A percentile compares a stretch with the other conserved stretches of the same genome.
phyloP scores from a whole-genome alignment of 2,888 invertebrate genomes.

The Caenorhabditis imperialis region DNA sequence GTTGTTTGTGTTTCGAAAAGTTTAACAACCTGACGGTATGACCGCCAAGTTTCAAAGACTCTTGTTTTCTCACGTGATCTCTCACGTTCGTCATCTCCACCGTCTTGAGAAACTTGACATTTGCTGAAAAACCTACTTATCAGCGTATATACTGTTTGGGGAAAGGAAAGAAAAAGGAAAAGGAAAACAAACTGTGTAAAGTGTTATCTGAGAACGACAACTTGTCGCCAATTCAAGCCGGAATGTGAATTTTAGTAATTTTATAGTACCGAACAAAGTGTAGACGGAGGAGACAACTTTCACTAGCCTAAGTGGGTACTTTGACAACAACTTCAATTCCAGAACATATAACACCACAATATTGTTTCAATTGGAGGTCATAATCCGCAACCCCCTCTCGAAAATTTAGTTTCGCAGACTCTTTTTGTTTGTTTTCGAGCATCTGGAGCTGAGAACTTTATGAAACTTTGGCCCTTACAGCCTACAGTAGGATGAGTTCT shows the following conservation, averaged over 20 bases:
- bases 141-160: conserved; percentile 1
- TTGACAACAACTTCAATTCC: too few species aligned
- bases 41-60: conserved; percentile 35
- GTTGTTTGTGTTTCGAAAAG: conserved; percentile 50
- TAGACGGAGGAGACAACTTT: too few species aligned
- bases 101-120: conserved; percentile 13
- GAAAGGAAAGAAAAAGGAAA: background rate
- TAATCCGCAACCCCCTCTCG: conserved; percentile 1
- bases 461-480: conserved; percentile 6
- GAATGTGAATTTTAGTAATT: conserved; percentile 10
- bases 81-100: background rate
- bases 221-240: conserved; percentile 41
- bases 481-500: conserved; percentile 37
- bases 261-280: too few species aligned
- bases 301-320: conserved; percentile 12
- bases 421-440: conserved; percentile 43
- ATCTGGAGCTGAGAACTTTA: conserved; percentile 13
- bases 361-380: conserved; percentile 14
- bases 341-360: too few species aligned
- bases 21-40: conserved; percentile 52
- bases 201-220: conserved; percentile 48
- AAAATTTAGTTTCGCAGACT: too few species aligned
- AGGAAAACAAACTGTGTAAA: conserved; percentile 47
- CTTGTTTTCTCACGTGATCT: conserved; percentile 44
- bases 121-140: conserved; percentile 23